These are phyloP conservation scores for Otocyon megalotis DNA, from an alignment of 2,113 vertebrate species.

Conservation along the genomic window DNA sequence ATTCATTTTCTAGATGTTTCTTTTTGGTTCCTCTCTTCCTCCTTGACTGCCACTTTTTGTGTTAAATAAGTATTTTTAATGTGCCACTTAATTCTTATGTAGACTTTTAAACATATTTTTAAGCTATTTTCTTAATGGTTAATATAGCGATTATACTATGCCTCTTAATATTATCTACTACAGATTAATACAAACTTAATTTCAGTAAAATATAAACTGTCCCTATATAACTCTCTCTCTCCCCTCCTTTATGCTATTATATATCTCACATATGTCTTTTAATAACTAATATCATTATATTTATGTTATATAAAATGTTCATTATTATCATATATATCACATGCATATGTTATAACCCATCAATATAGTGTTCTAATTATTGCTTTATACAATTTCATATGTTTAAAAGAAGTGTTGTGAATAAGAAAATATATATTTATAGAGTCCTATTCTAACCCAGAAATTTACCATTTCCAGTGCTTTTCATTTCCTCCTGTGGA, in stretches of 20 bases:
- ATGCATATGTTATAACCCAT: not conserved
- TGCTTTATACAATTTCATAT: conserved; percentile 10
- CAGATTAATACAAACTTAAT: not conserved
- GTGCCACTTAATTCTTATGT: not conserved
- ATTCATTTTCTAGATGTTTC: not conserved
- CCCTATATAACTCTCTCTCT: not conserved
- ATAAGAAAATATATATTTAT: not conserved
- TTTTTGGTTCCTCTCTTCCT: not conserved
- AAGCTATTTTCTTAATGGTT: not conserved
- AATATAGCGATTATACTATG: not conserved
- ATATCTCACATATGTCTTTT: not conserved
- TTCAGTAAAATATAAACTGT: not conserved
- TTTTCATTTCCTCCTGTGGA: not conserved
- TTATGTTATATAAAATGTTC: not conserved
- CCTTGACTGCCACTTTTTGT: not conserved
- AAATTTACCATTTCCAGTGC: not conserved
- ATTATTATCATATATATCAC: not conserved
- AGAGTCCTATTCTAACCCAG: not conserved
- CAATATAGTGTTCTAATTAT: not conserved
- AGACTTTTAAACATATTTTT: not conserved
- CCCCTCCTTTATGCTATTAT: not conserved
- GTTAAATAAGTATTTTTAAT: not conserved
- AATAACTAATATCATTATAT: not conserved
- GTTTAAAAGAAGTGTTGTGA: not conserved
- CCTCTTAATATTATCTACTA: not conserved